These are phyloP conservation scores for Prorops nasuta DNA, from an alignment of 1,140 invertebrate genomes.

Conservation along the genomic window DNA sequence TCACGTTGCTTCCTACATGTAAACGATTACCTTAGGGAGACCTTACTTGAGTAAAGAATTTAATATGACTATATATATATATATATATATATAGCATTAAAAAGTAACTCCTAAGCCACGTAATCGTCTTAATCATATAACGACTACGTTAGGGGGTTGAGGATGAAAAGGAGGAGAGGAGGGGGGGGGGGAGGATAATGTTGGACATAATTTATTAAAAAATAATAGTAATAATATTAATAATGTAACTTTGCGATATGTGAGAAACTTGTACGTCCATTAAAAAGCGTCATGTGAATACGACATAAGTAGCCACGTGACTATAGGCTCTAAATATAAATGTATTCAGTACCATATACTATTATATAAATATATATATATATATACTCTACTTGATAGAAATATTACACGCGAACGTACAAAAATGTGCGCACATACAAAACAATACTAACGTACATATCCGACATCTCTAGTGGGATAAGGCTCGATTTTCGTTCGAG, in stretches of 20 bases:
- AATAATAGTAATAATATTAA: neutral
- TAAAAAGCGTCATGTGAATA: neutral
- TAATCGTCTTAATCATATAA: slow-evolving; percentile 12
- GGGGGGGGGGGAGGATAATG: too few species aligned
- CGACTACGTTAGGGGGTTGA: too few species aligned
- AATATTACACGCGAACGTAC: neutral
- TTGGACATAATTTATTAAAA: too few species aligned
- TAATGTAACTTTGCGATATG: slow-evolving; percentile 7
- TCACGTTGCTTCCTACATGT: slow-evolving; percentile 25
- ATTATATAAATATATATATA: slow-evolving; percentile 9
- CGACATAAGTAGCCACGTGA: neutral
- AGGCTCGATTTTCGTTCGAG: slow-evolving; percentile 13
- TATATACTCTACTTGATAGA: neutral
- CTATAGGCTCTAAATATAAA: neutral
- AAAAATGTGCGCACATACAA: neutral
- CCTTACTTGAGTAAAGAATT: slow-evolving; percentile 23
- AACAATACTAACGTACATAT: neutral
- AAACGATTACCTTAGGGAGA: slow-evolving; percentile 19
- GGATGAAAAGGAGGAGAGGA: too few species aligned
- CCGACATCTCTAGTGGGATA: slow-evolving; percentile 7
- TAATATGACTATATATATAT: too few species aligned
- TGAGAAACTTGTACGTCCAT: neutral
- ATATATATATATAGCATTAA: too few species aligned
- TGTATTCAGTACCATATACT: slow-evolving; percentile 2
- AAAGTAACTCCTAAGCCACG: slow-evolving; percentile 25